Evolutionary conservation across 1,140 invertebrate genomes (phyloP).

Genomic region (Fopius arisanus): DNA sequence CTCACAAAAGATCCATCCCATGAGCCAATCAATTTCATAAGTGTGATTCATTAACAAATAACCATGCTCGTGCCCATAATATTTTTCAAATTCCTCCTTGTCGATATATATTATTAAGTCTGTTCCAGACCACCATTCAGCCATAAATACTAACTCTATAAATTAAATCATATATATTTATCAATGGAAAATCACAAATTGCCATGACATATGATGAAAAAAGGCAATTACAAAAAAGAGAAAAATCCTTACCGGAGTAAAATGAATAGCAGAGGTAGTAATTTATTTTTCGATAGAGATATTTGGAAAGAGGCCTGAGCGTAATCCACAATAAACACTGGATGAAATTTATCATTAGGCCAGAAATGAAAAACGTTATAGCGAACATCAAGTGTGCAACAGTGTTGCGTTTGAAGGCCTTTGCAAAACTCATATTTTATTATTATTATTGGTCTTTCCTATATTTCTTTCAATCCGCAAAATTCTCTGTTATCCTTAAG

Average conservation of each 20-base stretch:
- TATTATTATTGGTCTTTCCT: too few species aligned
- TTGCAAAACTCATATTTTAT: constrained; percentile 57
- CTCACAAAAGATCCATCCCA: constrained; percentile 88
- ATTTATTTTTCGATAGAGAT: constrained; percentile 87
- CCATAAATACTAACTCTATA: constrained; percentile 89
- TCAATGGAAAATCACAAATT: too few species aligned
- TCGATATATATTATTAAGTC: constrained; percentile 79
- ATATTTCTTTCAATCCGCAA: too few species aligned
- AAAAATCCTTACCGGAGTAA: constrained; percentile 86
- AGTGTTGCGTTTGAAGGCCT: constrained; percentile 69
- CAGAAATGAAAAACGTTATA: constrained; percentile 89
- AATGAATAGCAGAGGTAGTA: constrained; percentile 90
- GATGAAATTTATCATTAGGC: constrained; percentile 84
- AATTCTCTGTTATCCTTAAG: too few species aligned
- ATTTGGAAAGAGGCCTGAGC: constrained; percentile 77
- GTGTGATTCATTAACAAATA: constrained; percentile 94
- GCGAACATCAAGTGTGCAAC: constrained; percentile 82
- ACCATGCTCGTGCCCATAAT: constrained; percentile 87
- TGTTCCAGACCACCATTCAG: constrained; percentile 91
- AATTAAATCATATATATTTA: constrained; percentile 31
- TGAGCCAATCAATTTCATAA: constrained; percentile 95
- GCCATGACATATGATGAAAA: too few species aligned
- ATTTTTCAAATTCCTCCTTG: constrained; percentile 79
- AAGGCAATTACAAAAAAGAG: too few species aligned
- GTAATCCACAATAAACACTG: constrained; percentile 80